These are phyloP conservation scores for Trachurus trachurus DNA, from an alignment of 2,797 vertebrate species.

Conservation along the genomic window DNA sequence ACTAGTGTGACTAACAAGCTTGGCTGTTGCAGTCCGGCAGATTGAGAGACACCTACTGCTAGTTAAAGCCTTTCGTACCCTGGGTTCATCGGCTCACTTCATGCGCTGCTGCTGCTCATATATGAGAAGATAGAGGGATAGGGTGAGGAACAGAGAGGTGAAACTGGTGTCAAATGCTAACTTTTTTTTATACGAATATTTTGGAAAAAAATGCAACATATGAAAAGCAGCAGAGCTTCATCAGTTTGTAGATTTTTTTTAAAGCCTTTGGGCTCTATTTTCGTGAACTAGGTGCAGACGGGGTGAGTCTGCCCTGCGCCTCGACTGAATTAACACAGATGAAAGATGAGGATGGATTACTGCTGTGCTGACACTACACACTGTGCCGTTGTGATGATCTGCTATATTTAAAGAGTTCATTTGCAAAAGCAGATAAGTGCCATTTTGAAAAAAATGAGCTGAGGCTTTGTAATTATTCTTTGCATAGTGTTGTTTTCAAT, in stretches of 20 bases:
- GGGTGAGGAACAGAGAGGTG: conserved; percentile 42
- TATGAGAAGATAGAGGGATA: conserved; percentile 56
- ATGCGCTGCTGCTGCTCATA: conserved; percentile 53
- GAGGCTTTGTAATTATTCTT: no score
- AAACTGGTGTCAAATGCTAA: conserved; percentile 39
- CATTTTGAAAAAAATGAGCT: no score
- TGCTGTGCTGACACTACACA: no score
- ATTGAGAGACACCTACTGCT: conserved; percentile 83
- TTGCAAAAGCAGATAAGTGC: no score
- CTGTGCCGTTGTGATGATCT: no score
- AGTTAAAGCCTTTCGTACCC: conserved; percentile 78
- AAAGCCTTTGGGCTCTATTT: no score
- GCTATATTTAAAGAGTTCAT: no score
- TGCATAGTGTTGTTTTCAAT: no score
- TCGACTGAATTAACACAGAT: no score
- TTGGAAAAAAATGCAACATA: conserved; percentile 4
- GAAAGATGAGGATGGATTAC: no score
- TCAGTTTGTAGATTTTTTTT: background rate
- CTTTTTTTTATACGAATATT: conserved; percentile 29
- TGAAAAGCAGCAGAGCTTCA: background rate
- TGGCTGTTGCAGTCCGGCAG: conserved; percentile 79
- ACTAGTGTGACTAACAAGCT: conserved; percentile 83
- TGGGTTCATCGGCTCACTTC: conserved; percentile 69
- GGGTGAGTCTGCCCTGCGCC: no score
- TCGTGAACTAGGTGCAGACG: no score